Evolutionary conservation across 2,797 vertebrate genomes (phyloP), one percentile per base, ranked within the genome.

Genomic region (Hypotaenidia okinawae): DNA sequence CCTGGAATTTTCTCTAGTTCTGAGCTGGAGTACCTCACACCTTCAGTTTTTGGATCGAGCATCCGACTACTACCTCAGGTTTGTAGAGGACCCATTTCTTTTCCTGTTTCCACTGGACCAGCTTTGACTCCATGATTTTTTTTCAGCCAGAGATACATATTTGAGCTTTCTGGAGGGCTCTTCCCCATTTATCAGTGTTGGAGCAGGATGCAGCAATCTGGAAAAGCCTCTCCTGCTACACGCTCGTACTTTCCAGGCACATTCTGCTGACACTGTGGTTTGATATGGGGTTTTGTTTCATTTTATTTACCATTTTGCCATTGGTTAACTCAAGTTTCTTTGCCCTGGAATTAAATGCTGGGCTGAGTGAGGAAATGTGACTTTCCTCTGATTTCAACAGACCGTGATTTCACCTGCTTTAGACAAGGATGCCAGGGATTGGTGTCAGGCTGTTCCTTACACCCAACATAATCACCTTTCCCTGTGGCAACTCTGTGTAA

Each of bases 391-490:
- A n/a, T 75, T 68, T 35, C 51, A 51, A 43, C n/a, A 21, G 51
- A n/a, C n/a, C 0, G 0, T 25, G 14, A 5, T 41, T 81, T 69
- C 25, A 37, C 74, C 28, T 2, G 3, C 6, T 67, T 28, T 35
- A 62, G 59, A 37, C 19, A 63, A 57, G 33, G 88, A 74, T 8
- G 14, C 8, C 9, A 2, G 16, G 32, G 16, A n/a, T 43, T 23
- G 58, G 11, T n/a, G 12, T 30, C 57, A 33, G 15, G 23, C 43
- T 67, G 37, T 17, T 67, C 73, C 32, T 75, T 76, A 37, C 33
- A 75, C 32, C 58, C 33, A 28, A 14, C 22, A 16, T 33, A 33
- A 66, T 43, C n/a, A 35, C 6, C 10, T 87, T 59, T 54, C 49
- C 52, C 45, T 55, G 2, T 6, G 13, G n/a, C 25, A 83, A 4